Evolutionary conservation across 2,888 invertebrate genomes (phyloP), one percentile per base, ranked within the genome.

Genomic region (Hanleya hanleyi): DNA sequence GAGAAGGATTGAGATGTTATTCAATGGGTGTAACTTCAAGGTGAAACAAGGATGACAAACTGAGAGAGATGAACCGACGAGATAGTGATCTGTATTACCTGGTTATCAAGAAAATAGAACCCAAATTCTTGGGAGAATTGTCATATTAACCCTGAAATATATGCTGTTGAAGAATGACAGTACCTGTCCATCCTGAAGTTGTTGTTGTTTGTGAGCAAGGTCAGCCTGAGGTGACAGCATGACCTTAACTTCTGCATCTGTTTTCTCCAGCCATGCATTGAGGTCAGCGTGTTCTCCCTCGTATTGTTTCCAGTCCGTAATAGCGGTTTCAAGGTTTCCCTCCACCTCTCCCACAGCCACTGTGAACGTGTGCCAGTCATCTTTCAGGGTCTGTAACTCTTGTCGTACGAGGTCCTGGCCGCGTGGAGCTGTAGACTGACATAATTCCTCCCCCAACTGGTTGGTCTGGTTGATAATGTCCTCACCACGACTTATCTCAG

Each of bases 231-330:
- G 81, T 36, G 86, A 84, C 38, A 81, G 74, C 22, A 84, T 77
- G 22, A 50, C 71, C 72, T 85, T 86, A 35, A 86, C 75, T 41
- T 80, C 70, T 33, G 73, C 64, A 41, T 86, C 85, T 82, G 85
- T 83, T 50, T 81, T 79, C 36, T 83, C 84, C 69, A 97, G 91
- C 97, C 97, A 98, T 74, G 94, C 93, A 79, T 95, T 94, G 82
- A 97, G 92, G 83, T 96, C 95, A 75, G 94, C 93, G 86, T 96
- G 96, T 26, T 96, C 95, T 84, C 96, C 96, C 7, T 96, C 92
- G 90, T 97, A 97, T 87, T 97, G 96, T 0, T 96, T 96, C 86
- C 97, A 96, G 89, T 97, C 97, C 0, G 96, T 95, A 0, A 97
- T 92, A 89, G 96, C 96, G 92, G 96, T 96, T 88, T 97, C 96